phyloP scores from a whole-genome alignment of 2,797 vertebrate species.

The Pseudochirops corinnae region DNA sequence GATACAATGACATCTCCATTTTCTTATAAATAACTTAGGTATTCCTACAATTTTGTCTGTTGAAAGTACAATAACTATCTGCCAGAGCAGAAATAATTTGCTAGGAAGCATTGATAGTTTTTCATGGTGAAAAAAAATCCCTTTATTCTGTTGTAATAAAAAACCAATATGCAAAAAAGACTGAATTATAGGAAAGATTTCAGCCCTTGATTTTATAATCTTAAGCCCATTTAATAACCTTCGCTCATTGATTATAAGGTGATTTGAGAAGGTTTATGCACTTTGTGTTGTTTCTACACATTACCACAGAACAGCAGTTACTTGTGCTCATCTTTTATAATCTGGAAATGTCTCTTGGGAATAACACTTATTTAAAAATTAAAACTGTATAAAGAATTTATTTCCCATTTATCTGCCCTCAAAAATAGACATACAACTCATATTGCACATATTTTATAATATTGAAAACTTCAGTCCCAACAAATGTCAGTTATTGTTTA shows the following conservation, averaged over 20 bases:
- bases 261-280: constrained; percentile 40
- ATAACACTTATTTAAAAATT: background rate
- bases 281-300: constrained; percentile 52
- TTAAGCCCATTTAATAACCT: constrained; percentile 13
- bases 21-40: constrained; percentile 72
- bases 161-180: background rate
- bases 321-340: constrained; percentile 44
- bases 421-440: constrained; percentile 21
- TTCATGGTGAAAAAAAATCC: background rate
- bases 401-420: background rate
- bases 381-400: background rate
- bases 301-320: constrained; percentile 17
- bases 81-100: constrained; percentile 35
- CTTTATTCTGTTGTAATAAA: constrained; percentile 29
- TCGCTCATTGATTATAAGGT: background rate
- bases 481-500: constrained; percentile 65
- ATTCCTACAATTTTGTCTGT: constrained; percentile 65
- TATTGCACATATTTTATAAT: constrained; percentile 42
- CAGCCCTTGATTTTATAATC: constrained; percentile 36
- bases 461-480: constrained; percentile 34
- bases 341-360: constrained; percentile 45
- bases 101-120: background rate
- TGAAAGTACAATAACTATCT: constrained; percentile 48
- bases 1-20: constrained; percentile 61
- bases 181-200: constrained; percentile 17